Base-by-base conservation (phyloP, 2,888 invertebrate species). In the Macropis europaea region DNA sequence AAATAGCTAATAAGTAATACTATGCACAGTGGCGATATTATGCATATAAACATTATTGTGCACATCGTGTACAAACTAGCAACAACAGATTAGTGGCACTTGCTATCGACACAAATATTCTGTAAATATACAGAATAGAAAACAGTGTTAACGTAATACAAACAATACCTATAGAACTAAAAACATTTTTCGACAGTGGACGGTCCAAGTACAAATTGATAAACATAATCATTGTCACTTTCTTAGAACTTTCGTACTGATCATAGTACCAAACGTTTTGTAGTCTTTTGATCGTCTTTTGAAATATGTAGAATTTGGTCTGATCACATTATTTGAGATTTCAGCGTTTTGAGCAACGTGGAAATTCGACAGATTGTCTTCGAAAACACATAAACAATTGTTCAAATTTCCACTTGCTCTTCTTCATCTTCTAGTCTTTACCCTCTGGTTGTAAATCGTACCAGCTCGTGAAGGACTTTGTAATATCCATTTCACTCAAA, bases 401-500 rank as follows among this genome's bases (percentile, higher is more conserved):
- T 9, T 59, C 66, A 43, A 75, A 78, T 66, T 63, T 67, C 78
- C 80, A 74, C 69, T 75, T 81, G 64, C 76, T 45, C 76, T 69
- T 81, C 64, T 53, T 77, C 15, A 74, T 59, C 30, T 80, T 84
- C 83, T 88, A 89, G 77, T 88, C 86, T 75, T 88, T 90, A 15
- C 77, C 74, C 88, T 93, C 94, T 3, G 94, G 94, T 86, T 93
- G 90, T 48, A 95, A 90, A 82, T 95, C 95, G 83, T 93, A 94
- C 96, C 96, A 96, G 79, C 93, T 91, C 2, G 95, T 95, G 76
- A 92, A 90, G 1, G 95, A 93, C 87, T 94, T 94, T 9, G 93
- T 92, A 76, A 94, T 91, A 85, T 95, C 94, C 61, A 95, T 91
- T 74, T 94, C 92, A 63, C 92, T 92, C 59, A 96, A 91, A 84